Evolutionary conservation across 2,113 vertebrate species (phyloP).

Genomic region (Hypomesus transpacificus): DNA sequence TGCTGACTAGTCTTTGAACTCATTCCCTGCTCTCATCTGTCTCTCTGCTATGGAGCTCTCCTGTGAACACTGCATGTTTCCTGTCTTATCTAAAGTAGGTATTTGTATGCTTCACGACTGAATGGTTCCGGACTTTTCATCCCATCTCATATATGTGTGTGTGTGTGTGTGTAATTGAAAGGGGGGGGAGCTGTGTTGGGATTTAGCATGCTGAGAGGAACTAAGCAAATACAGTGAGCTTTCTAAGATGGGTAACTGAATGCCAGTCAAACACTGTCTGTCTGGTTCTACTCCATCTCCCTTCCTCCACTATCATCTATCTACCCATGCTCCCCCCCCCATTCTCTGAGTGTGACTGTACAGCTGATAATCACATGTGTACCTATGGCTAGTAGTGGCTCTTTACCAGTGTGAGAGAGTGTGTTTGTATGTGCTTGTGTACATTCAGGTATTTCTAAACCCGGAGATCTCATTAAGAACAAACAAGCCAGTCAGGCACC

Average conservation of each 20-base stretch:
- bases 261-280: too few species aligned
- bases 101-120: constrained; percentile 46
- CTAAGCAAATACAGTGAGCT: too few species aligned
- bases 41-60: constrained; percentile 8
- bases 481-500: neutral
- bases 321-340: neutral
- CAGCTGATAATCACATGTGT: neutral
- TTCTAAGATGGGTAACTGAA: too few species aligned
- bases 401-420: neutral
- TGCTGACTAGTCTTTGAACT: constrained; percentile 33
- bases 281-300: too few species aligned
- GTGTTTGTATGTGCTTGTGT: neutral
- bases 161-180: neutral
- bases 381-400: neutral
- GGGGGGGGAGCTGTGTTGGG: neutral
- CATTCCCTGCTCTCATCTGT: constrained; percentile 40
- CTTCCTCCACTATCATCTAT: neutral
- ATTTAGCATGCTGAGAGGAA: too few species aligned
- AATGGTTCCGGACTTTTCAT: neutral
- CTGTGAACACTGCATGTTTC: constrained; percentile 11
- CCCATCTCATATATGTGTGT: neutral
- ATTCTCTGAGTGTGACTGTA: neutral
- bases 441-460: neutral
- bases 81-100: constrained; percentile 36
- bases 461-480: neutral